Percentiles rank a stretch among this genome's conserved stretches.
Evolutionary conservation across 2,888 invertebrate genomes (phyloP).

Genomic region (Drosophila phalerata): DNA sequence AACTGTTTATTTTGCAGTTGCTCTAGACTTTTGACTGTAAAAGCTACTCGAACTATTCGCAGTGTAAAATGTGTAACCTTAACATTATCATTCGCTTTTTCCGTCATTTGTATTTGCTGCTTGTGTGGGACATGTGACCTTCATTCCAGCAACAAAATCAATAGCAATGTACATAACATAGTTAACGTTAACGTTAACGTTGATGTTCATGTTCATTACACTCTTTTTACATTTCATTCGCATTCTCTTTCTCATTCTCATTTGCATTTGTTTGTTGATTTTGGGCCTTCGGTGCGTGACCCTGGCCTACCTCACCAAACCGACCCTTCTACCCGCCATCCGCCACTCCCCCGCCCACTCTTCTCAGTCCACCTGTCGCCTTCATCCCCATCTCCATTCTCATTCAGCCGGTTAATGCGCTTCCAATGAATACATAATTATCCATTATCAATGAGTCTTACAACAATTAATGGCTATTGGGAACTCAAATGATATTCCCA

Average conservation of each 20-base stretch:
- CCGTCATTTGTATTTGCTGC: slow-evolving; percentile 44
- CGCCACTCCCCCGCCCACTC: not conserved
- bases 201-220: slow-evolving; percentile 27
- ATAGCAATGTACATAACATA: slow-evolving; percentile 69
- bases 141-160: slow-evolving; percentile 82
- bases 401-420: slow-evolving; percentile 18
- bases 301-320: slow-evolving; percentile 59
- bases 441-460: slow-evolving; percentile 3
- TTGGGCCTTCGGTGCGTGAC: slow-evolving; percentile 24
- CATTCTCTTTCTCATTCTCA: slow-evolving; percentile 37
- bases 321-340: slow-evolving; percentile 2
- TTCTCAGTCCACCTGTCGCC: slow-evolving; percentile 52
- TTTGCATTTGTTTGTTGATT: slow-evolving; percentile 37
- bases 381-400: not conserved
- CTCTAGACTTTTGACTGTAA: slow-evolving; percentile 8
- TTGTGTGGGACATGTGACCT: slow-evolving; percentile 77
- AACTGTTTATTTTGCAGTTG: slow-evolving; percentile 38
- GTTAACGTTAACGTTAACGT: slow-evolving; percentile 52
- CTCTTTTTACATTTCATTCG: slow-evolving; percentile 35
- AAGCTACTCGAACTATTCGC: slow-evolving; percentile 5
- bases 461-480: not conserved
- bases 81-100: slow-evolving; percentile 58
- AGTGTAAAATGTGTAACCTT: slow-evolving; percentile 51
- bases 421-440: slow-evolving; percentile 39
- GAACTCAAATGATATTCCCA: not conserved